Evolutionary conservation across 2,113 vertebrate species (phyloP), one percentile per base, ranked within the genome.

Genomic region (Podarcis muralis): DNA sequence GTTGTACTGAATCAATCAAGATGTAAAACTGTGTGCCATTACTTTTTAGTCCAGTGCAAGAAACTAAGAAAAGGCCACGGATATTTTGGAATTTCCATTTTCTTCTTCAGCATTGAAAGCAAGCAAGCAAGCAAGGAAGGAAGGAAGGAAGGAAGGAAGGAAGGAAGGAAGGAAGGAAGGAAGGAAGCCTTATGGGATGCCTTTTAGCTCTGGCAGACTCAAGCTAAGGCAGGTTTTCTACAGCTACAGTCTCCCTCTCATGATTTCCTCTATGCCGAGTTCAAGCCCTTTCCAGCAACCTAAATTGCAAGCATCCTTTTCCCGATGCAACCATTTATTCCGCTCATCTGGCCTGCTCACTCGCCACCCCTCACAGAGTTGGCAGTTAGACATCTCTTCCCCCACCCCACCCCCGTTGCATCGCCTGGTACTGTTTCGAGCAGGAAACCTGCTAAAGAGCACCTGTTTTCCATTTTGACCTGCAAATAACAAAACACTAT

Each of bases 401-500:
- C 88, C 37, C 43, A 93, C 92, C 78, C 89, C 12, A 87, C 85
- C 92, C 40, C 66, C 91, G 87, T 81, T 84, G 8, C 59, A 20
- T 20, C 11, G 48, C 66, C 16, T 68, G 90, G 85, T 84, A 92
- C 91, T 94, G 95, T 93, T 87, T 95, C 94, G 90, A 88, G 94
- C 91, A 87, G 88, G 77, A 35, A 76, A 83, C 90, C 93, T 89
- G 92, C 89, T 95, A 95, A 92, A 94, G 89, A 78, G 91, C 95
- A 95, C 92, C 94, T 96, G 90, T 87, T 96, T 96, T 94, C 89
- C 94, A 93, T 95, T 96, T 95, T 92, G 94, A 96, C 94, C 95
- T 92, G 87, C 87, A 96, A 97, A 97, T 92, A 96, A 92, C 94
- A 94, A 96, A 96, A 96, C 93, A 92, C 62, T 93, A 94, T 96